Percentiles rank a stretch among this genome's conserved stretches.
Evolutionary conservation across 2,888 invertebrate species (phyloP).

Genomic region (Tenthredo amoena): DNA sequence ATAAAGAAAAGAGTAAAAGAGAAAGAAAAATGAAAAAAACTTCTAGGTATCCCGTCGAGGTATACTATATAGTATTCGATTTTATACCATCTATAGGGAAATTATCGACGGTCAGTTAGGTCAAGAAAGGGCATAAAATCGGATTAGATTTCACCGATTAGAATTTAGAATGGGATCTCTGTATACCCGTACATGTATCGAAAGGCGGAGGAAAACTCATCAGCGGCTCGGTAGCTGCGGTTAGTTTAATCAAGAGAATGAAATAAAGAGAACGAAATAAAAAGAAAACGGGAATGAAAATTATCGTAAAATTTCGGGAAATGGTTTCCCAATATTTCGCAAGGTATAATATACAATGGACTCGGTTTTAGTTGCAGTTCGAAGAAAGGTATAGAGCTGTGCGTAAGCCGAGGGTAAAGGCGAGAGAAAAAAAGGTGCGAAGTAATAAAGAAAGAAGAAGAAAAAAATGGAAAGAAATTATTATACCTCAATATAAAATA

Average conservation of each 20-base stretch:
- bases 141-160: constrained; percentile 48
- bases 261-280: background rate
- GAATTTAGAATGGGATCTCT: constrained; percentile 27
- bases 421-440: constrained; percentile 26
- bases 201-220: background rate
- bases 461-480: background rate
- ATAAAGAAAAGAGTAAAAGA: background rate
- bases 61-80: constrained; percentile 10
- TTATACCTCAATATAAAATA: constrained; percentile 22
- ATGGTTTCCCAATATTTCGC: background rate
- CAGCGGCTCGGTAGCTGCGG: background rate
- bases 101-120: constrained; percentile 45
- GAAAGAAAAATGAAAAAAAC: background rate
- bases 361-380: background rate
- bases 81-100: background rate
- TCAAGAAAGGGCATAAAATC: constrained; percentile 31
- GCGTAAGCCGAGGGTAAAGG: constrained; percentile 53
- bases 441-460: constrained; percentile 10
- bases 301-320: background rate
- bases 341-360: background rate
- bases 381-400: background rate
- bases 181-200: background rate
- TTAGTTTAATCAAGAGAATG: background rate
- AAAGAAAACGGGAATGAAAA: background rate
- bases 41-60: background rate